Evolutionary conservation across 2,888 invertebrate genomes (phyloP).

Genomic region (Euclidia mi): DNA sequence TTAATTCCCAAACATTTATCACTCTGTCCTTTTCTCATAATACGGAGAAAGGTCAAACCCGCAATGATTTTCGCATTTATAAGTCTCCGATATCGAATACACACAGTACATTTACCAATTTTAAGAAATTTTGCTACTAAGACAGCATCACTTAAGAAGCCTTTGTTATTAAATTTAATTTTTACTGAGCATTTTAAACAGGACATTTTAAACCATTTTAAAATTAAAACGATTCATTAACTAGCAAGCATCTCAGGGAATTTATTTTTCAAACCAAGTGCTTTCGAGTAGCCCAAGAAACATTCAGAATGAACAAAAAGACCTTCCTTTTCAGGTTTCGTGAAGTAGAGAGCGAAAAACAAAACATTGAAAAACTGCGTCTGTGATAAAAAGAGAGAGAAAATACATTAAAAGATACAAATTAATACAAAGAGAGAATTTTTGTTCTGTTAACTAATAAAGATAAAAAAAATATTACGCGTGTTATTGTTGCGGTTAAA

Average conservation of each 20-base stretch:
- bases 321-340: conserved; percentile 65
- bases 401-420: conserved; percentile 48
- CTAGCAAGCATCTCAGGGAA: conserved; percentile 11
- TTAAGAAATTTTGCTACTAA: too few species aligned
- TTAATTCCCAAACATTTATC: too few species aligned
- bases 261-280: conserved; percentile 37
- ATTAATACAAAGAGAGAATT: conserved; percentile 7
- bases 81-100: too few species aligned
- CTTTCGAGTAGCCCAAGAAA: conserved; percentile 45
- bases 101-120: too few species aligned
- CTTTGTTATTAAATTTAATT: too few species aligned
- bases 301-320: conserved; percentile 29
- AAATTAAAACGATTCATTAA: conserved; percentile 1
- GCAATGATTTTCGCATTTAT: too few species aligned
- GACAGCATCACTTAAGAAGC: too few species aligned
- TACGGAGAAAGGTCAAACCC: too few species aligned
- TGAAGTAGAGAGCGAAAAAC: conserved; percentile 24
- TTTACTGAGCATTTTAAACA: too few species aligned
- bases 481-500: conserved; percentile 81
- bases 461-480: conserved; percentile 62
- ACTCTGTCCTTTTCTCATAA: too few species aligned
- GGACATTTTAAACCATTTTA: too few species aligned
- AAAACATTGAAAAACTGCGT: conserved; percentile 71
- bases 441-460: conserved; percentile 57
- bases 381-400: conserved; percentile 79